phyloP scores from a whole-genome alignment of 1,140 invertebrate species.

The Brachionus paranguensis region DNA sequence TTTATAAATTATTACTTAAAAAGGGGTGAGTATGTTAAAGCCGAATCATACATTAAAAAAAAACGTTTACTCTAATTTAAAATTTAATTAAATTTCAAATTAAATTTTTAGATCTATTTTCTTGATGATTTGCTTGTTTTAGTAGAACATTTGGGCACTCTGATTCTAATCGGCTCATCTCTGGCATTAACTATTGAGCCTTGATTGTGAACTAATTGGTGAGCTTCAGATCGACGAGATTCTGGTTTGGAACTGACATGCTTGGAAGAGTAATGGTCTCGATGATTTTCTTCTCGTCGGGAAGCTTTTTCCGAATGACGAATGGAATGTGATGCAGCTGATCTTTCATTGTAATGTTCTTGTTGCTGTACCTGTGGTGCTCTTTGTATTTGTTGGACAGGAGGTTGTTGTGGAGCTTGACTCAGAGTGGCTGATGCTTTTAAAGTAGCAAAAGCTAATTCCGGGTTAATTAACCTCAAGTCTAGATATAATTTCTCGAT shows the following conservation, averaged over 20 bases:
- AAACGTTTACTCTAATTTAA: background rate
- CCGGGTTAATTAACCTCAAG: conserved; percentile 28
- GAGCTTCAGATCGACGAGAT: conserved; percentile 1
- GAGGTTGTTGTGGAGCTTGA: background rate
- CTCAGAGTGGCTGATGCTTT: conserved; percentile 28
- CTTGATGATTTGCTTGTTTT: conserved; percentile 21
- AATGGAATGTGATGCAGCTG: background rate
- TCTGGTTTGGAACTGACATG: background rate
- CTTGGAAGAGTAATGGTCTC: background rate
- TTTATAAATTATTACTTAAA: background rate
- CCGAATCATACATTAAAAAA: background rate
- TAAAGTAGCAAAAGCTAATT: conserved; percentile 33
- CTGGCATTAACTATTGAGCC: conserved; percentile 6
- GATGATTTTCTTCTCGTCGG: background rate
- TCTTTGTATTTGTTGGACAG: background rate
- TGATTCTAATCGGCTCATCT: background rate
- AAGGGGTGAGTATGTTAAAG: background rate
- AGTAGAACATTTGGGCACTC: background rate
- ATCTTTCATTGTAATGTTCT: background rate
- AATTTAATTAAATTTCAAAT: background rate
- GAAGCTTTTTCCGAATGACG: background rate
- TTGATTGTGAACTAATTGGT: conserved; percentile 20
- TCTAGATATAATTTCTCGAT: conserved; percentile 35
- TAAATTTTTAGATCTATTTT: background rate
- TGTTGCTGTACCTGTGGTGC: background rate